Evolutionary conservation across 1,140 invertebrate species (phyloP).

Genomic region (Cepaea nemoralis): DNA sequence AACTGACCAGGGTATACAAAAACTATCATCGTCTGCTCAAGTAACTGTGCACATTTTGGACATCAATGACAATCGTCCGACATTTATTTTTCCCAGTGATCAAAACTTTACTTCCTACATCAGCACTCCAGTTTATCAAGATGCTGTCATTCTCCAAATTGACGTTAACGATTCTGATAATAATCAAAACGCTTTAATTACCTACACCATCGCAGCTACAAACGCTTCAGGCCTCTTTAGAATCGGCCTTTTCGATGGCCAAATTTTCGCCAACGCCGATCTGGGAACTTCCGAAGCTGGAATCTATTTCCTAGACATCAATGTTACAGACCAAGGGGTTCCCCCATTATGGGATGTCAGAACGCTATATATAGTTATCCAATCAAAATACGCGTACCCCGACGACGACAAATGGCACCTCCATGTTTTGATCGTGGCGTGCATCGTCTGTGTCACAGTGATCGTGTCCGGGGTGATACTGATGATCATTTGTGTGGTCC

Average conservation of each 20-base stretch:
- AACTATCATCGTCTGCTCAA: slow-evolving; percentile 87
- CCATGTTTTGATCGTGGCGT: slow-evolving; percentile 47
- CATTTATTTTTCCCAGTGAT: slow-evolving; percentile 69
- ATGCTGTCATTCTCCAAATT: slow-evolving; percentile 39
- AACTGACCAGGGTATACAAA: slow-evolving; percentile 89
- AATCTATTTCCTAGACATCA: slow-evolving; percentile 45
- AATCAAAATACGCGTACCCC: not conserved
- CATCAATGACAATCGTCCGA: slow-evolving; percentile 77
- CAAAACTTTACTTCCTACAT: slow-evolving; percentile 35
- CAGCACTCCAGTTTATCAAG: slow-evolving; percentile 21
- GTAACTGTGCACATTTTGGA: slow-evolving; percentile 85
- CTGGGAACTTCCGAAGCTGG: slow-evolving; percentile 42
- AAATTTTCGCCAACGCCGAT: slow-evolving; percentile 44
- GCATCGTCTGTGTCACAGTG: slow-evolving; percentile 47
- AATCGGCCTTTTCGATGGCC: slow-evolving; percentile 49
- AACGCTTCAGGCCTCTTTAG: slow-evolving; percentile 51
- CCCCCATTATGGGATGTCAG: slow-evolving; percentile 15
- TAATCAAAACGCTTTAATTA: slow-evolving; percentile 43
- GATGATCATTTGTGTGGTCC: slow-evolving; percentile 41
- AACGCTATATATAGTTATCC: slow-evolving; percentile 33
- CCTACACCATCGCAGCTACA: slow-evolving; percentile 39
- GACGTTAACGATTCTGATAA: slow-evolving; percentile 63
- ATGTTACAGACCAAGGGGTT: slow-evolving; percentile 45
- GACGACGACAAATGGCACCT: not conserved
- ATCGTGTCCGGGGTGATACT: slow-evolving; percentile 42